These are phyloP conservation scores for Eubasilissa regina DNA, from an alignment of 1,140 invertebrate species.

Conservation along the genomic window DNA sequence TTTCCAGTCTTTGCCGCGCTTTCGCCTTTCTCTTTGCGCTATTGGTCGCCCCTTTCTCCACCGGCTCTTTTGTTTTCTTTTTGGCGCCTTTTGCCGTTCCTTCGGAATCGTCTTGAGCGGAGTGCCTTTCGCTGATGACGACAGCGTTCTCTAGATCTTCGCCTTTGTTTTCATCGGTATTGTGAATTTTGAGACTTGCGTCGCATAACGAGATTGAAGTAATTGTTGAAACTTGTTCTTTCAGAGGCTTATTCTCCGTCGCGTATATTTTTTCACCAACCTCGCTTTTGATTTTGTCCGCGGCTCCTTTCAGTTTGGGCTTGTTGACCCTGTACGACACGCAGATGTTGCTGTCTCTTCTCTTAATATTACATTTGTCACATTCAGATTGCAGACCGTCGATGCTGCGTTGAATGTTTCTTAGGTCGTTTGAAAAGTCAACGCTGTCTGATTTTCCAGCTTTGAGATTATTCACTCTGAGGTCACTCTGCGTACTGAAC, in stretches of 20 bases:
- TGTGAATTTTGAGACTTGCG: neutral
- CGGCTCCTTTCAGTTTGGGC: constrained; percentile 42
- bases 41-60: constrained; percentile 43
- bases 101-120: constrained; percentile 38
- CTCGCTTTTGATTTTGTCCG: constrained; percentile 12
- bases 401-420: constrained; percentile 43
- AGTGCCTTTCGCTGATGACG: neutral
- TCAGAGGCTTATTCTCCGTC: neutral
- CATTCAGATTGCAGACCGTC: constrained; percentile 51
- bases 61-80: constrained; percentile 51
- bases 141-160: neutral
- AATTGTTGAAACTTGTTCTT: neutral
- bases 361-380: constrained; percentile 47
- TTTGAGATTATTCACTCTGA: constrained; percentile 6
- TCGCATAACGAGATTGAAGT: constrained; percentile 9
- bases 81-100: constrained; percentile 49
- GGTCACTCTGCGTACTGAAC: constrained; percentile 24
- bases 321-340: constrained; percentile 52
- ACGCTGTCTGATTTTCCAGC: constrained; percentile 17
- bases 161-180: constrained; percentile 3
- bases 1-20: constrained; percentile 68
- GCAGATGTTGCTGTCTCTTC: constrained; percentile 52
- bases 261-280: neutral
- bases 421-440: constrained; percentile 49
- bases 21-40: constrained; percentile 65